These are phyloP conservation scores for Idaea aversata DNA, from an alignment of 2,888 invertebrate species.

Conservation along the genomic window DNA sequence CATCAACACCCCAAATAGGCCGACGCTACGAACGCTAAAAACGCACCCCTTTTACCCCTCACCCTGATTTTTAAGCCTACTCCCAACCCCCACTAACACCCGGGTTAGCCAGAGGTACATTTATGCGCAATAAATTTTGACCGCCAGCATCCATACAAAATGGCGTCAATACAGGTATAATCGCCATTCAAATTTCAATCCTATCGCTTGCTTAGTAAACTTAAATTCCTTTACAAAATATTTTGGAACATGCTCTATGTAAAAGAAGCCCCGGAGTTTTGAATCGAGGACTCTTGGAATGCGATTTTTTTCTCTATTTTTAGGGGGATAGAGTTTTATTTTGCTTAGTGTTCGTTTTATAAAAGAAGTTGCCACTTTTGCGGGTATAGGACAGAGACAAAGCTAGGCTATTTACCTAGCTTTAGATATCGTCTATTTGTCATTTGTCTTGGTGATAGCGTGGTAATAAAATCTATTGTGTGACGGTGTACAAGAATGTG, in stretches of 20 bases:
- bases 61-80: slow-evolving; percentile 79
- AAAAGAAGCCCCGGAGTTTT: slow-evolving; percentile 70
- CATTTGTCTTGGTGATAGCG: slow-evolving; percentile 75
- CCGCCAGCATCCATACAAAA: slow-evolving; percentile 65
- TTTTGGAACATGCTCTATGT: slow-evolving; percentile 55
- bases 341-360: slow-evolving; percentile 42
- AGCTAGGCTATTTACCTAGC: slow-evolving; percentile 68
- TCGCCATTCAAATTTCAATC: slow-evolving; percentile 39
- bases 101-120: slow-evolving; percentile 80
- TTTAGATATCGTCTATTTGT: slow-evolving; percentile 68
- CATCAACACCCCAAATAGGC: slow-evolving; percentile 79
- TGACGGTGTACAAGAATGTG: slow-evolving; percentile 26
- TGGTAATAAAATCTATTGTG: slow-evolving; percentile 68
- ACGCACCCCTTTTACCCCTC: slow-evolving; percentile 72
- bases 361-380: slow-evolving; percentile 70
- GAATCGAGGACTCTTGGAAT: slow-evolving; percentile 50
- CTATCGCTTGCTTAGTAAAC: slow-evolving; percentile 26
- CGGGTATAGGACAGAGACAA: slow-evolving; percentile 54
- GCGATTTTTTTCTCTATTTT: slow-evolving; percentile 59
- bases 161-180: slow-evolving; percentile 49
- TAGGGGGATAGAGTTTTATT: slow-evolving; percentile 44
- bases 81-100: slow-evolving; percentile 73
- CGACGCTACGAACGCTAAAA: slow-evolving; percentile 77
- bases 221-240: slow-evolving; percentile 24
- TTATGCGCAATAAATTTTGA: slow-evolving; percentile 81